Percentiles rank a stretch among this genome's conserved stretches.
Conservation (phyloP, 2,888 invertebrate species). For the Leucania comma region DNA sequence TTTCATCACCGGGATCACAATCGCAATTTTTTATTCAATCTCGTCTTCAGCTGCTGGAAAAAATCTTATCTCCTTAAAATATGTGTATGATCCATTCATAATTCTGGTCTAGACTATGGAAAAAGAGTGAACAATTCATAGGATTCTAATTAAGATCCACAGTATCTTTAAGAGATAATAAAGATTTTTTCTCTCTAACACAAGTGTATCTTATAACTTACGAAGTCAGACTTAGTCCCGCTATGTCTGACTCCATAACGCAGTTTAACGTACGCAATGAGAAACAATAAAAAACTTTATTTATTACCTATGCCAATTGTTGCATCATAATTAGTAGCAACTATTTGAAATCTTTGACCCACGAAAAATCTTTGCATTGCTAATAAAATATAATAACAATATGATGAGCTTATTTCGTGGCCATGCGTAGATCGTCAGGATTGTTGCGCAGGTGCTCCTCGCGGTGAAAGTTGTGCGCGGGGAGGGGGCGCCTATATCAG, state of each 20-base stretch:
- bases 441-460: conserved; percentile 80
- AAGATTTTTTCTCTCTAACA: no score
- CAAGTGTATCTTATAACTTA: no score
- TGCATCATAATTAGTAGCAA: neutral
- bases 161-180: no score
- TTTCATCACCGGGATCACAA: neutral
- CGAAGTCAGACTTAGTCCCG: no score
- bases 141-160: neutral
- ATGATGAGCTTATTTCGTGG: conserved; percentile 71
- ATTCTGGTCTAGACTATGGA: neutral
- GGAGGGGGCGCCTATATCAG: conserved; percentile 82
- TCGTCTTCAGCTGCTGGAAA: neutral
- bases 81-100: neutral
- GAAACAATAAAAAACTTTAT: no score
- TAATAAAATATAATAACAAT: conserved; percentile 46
- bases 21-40: neutral
- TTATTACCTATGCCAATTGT: neutral
- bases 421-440: conserved; percentile 75
- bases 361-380: neutral
- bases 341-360: conserved; percentile 5
- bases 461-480: conserved; percentile 81
- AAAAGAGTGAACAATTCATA: neutral
- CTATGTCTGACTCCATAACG: no score
- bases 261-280: no score
- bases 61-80: neutral